Evolutionary conservation across 2,113 vertebrate species (phyloP).

Genomic region (Erinaceus europaeus): DNA sequence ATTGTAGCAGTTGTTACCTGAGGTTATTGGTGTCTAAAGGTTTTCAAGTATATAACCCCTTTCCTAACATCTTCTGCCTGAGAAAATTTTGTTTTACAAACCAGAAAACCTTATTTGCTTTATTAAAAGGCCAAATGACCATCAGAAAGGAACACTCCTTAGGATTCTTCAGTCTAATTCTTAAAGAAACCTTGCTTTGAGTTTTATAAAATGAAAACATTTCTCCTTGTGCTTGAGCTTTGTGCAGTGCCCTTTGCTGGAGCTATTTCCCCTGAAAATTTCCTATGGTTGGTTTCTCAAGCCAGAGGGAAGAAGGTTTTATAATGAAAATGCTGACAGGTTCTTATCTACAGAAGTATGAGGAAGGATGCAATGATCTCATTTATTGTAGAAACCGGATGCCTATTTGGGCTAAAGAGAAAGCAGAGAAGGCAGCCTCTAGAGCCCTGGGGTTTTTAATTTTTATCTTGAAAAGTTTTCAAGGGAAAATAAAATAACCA

Average conservation of each 20-base stretch:
- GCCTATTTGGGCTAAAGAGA: conserved; percentile 61
- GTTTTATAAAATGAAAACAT: conserved; percentile 53
- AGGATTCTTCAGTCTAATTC: conserved; percentile 20
- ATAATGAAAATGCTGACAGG: conserved; percentile 72
- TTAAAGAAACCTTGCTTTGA: conserved; percentile 40
- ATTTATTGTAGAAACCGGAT: conserved; percentile 63
- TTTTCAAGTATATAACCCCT: conserved; percentile 1
- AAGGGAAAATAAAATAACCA: conserved; percentile 46
- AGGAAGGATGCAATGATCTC: conserved; percentile 56
- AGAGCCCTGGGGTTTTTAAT: conserved; percentile 38
- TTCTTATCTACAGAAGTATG: conserved; percentile 64
- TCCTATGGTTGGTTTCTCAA: conserved; percentile 58
- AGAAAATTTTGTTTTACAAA: conserved; percentile 47
- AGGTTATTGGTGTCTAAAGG: not conserved
- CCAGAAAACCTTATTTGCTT: conserved; percentile 34
- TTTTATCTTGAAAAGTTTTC: conserved; percentile 64
- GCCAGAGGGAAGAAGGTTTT: conserved; percentile 42
- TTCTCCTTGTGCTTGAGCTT: conserved; percentile 1
- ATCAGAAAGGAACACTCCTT: conserved; percentile 16
- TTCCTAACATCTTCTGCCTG: not conserved
- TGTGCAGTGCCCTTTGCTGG: conserved; percentile 24
- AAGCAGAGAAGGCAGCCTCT: conserved; percentile 17
- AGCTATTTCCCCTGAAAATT: conserved; percentile 48
- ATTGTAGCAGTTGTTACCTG: not conserved
- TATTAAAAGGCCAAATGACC: conserved; percentile 35